These are phyloP conservation scores for Axis porcinus DNA, from an alignment of 2,113 vertebrate genomes.

Conservation along the genomic window DNA sequence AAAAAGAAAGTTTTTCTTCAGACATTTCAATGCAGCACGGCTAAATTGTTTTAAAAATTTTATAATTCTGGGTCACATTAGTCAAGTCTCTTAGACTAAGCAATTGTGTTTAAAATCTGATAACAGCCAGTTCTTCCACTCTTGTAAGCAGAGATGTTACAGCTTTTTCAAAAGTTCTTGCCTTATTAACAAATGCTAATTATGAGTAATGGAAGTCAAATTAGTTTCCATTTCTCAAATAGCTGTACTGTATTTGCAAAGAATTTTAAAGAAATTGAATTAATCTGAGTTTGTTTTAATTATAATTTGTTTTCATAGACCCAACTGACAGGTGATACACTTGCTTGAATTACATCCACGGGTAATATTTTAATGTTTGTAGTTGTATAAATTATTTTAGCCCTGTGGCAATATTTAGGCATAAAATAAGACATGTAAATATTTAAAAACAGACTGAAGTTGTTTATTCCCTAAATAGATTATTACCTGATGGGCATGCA, in stretches of 20 bases:
- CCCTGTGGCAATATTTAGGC: constrained; percentile 47
- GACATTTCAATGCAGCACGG: not conserved
- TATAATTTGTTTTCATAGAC: constrained; percentile 63
- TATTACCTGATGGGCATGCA: not conserved
- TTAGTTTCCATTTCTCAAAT: constrained; percentile 62
- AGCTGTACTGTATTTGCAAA: constrained; percentile 45
- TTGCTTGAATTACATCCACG: constrained; percentile 48
- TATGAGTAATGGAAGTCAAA: constrained; percentile 61
- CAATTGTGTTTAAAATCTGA: constrained; percentile 18
- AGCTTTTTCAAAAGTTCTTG: constrained; percentile 48
- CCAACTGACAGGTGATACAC: constrained; percentile 51
- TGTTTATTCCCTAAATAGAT: constrained; percentile 38
- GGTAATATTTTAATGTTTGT: constrained; percentile 57
- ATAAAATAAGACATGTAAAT: constrained; percentile 37
- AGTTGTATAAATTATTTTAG: constrained; percentile 57
- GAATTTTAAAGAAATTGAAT: constrained; percentile 63
- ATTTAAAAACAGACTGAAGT: constrained; percentile 18
- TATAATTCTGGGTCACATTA: not conserved
- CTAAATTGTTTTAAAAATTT: not conserved
- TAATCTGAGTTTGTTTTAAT: constrained; percentile 67
- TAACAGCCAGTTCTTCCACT: not conserved
- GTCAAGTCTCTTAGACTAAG: not conserved
- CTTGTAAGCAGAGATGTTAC: not conserved
- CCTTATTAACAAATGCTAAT: constrained; percentile 63
- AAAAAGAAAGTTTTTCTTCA: not conserved